Base-by-base conservation (phyloP, 2,888 invertebrate species). In the Punctoribates punctum region DNA sequence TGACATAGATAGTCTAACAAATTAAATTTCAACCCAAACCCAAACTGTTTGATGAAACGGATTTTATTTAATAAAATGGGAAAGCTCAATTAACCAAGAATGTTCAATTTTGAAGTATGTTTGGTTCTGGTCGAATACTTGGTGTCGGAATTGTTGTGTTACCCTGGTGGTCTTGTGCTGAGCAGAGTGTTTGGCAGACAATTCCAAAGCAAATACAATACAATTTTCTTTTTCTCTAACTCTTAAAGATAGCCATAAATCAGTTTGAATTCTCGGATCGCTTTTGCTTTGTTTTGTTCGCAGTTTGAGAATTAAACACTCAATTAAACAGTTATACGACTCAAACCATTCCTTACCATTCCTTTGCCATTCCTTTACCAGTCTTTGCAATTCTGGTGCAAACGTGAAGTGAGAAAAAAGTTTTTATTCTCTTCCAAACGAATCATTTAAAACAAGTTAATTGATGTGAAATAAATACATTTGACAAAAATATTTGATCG, bases 181-280 rank as follows among this genome's bases (percentile, higher is more conserved):
- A 20, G 51, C 51, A 51, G 20, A 51, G 20, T 20, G 9, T n/a
- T 51, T 29, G 29, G 13, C 29, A 27, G 13, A 27, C 15, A 27
- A 29, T 60, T 42, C 42, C 42, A 42, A 42, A 42, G 27, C 11
- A 27, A 29, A 27, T 60, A 27, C 29, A 11, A 60, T 17, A 60
- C 60, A 13, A 60, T 29, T 57, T 9, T 60, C 9, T 29, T 29
- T 27, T 60, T 51, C 51, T 51, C 51, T 51, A 20, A 51, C 51
- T 60, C 11, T 15, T 60, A 67, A 38, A 67, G 34, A 67, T 67
- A 67, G 38, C 65, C 65, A 67, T 67, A 67, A 67, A 67, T 67
- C 65, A 67, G 17, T 34, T 67, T 67, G 65, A 38, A 67, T 67
- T 67, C n/a, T 62, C 9, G 42, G 42, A 42, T 42, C 42, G n/a